Evolutionary conservation across 2,888 invertebrate genomes (phyloP), one percentile per base, ranked within the genome.

Genomic region (Crocallis elinguaria): DNA sequence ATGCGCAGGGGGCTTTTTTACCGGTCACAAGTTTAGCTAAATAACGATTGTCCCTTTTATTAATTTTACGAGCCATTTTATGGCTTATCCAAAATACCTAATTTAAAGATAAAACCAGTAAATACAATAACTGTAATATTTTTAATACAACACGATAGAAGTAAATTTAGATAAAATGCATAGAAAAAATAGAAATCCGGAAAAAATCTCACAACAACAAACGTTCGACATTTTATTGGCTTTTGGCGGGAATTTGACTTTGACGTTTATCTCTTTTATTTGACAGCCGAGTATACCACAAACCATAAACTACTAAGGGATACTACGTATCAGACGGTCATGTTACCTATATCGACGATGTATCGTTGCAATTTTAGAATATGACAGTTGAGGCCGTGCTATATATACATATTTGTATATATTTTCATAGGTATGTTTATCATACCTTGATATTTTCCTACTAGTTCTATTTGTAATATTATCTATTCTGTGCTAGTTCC

Each of bases 1-100:
- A 93, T 19, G 85, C 85, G 77, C 94, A 94, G 9, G 83, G 82
- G 19, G 61, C 62, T 42, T 62, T 75, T 45, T 80, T 71, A 46
- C 71, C 78, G 49, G 77, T 78, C 14, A 80, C 86, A 45, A 86
- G 59, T 63, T 70, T 79, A 0, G 89, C 90, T 33, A 75, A 59
- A 35, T 71, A 51, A 36, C 72, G 49, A 35, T 51, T 64, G 29
- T 60, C 62, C 38, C 36, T 61, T 43, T 58, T 70, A 48, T 17
- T 30, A 23, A 56, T 27, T 57, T 44, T 67, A 57, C 32, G 67
- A 25, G 74, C 65, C 79, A 79, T 77, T 38, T 50, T 66, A 21
- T 17, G 17, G 8, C 3, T 9, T 30, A 33, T 27, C 6, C 14
- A 38, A 5, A 14, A 35, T 27, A 29, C 36, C 17, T 33, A 4